Evolutionary conservation across 2,888 invertebrate species (phyloP).

Genomic region (Drosophila anomelani): DNA sequence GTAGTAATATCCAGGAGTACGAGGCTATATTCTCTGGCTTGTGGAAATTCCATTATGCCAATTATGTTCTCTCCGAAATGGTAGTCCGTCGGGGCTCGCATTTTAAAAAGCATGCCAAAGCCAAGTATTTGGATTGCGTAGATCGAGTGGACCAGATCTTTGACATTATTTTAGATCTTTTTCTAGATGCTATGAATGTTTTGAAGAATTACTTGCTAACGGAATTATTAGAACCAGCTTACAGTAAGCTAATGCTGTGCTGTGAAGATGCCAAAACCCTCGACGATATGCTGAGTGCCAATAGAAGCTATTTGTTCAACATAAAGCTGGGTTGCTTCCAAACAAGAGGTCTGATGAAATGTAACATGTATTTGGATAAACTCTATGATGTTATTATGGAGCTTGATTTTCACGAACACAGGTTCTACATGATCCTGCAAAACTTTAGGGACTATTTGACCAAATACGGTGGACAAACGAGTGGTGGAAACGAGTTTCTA

Average conservation of each 20-base stretch:
- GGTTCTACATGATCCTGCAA: conserved; percentile 24
- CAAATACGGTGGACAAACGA: neutral
- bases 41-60: conserved; percentile 56
- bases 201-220: conserved; percentile 29
- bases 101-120: conserved; percentile 10
- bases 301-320: conserved; percentile 40
- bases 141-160: conserved; percentile 15
- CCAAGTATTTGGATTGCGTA: neutral
- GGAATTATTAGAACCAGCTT: conserved; percentile 34
- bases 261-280: conserved; percentile 18
- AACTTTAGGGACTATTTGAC: conserved; percentile 3
- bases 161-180: conserved; percentile 17
- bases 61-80: conserved; percentile 55
- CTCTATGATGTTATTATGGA: conserved; percentile 39
- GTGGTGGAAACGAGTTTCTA: neutral
- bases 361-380: conserved; percentile 4
- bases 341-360: neutral
- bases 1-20: conserved; percentile 30
- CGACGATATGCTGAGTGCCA: conserved; percentile 47
- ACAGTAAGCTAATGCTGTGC: neutral
- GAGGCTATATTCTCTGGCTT: conserved; percentile 35
- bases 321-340: conserved; percentile 31
- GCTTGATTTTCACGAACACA: conserved; percentile 42
- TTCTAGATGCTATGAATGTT: conserved; percentile 33
- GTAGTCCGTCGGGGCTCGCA: conserved; percentile 30